Evolutionary conservation across 2,797 vertebrate species (phyloP), one percentile per base, ranked within the genome.

Genomic region (Diceros bicornis): DNA sequence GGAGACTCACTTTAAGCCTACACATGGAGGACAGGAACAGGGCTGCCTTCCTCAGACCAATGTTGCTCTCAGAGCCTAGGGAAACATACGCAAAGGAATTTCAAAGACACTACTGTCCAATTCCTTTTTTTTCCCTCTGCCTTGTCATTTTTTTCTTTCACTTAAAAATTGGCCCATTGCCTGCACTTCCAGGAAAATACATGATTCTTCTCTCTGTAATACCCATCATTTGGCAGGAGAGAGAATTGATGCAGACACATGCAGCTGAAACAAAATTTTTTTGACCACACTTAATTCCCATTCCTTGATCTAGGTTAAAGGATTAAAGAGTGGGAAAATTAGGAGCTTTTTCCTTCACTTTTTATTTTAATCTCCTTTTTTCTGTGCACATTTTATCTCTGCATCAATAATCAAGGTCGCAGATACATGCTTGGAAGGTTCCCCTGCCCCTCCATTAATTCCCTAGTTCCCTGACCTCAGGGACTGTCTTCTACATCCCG

Each of bases 141-240:
- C 2, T 81, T 88, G 74, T 92, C 41, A 16, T 55, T 79, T 83
- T 83, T 52, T 52, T 81, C 64, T 92, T 84, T 93, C 37, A 50
- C 66, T 91, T 32, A 95, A 93, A 92, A 93, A 91, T 32, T 79
- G 34, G 34, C 55, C 7, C 55, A 50, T 72, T 96, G 50, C 64
- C 72, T 89, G 92, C 72, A 92, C 89, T 97, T 97, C 81, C 84
- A 71, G 95, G 96, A 96, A 97, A 95, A 68, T 41, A 81, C 66
- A 91, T 4, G 25, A 64, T 85, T 90, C 29, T 91, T 87, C 91
- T 66, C 72, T 66, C 72, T 91, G 62, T 32, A 41, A 64, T 72
- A 72, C 18, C 8, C 18, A 64, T 47, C 44, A 21, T 23, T 96
- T 88, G 87, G 83, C 44, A 87, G 77, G 20, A 97, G 78, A 74